Conservation (phyloP, 2,797 vertebrate species). For the Dallia pectoralis region DNA sequence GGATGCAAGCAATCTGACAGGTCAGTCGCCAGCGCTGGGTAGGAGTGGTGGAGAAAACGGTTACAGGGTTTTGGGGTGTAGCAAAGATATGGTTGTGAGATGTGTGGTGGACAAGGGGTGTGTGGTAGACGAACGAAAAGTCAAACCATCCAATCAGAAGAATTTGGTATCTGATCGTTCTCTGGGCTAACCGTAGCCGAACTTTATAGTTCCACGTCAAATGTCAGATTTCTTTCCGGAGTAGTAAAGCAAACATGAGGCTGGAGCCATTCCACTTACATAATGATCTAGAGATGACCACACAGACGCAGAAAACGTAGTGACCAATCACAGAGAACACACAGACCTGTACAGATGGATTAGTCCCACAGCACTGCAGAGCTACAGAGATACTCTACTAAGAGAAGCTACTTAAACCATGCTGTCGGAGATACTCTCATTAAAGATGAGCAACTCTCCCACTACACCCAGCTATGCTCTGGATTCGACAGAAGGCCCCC, state of each 20-base stretch:
- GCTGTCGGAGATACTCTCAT: conserved; percentile 35
- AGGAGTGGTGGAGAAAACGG: conserved; percentile 3
- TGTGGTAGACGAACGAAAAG: background rate
- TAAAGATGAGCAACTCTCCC: conserved; percentile 48
- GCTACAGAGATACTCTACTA: conserved; percentile 50
- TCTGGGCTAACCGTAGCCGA: too few species aligned
- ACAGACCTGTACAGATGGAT: conserved; percentile 54
- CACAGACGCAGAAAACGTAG: background rate
- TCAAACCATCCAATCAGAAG: conserved; percentile 16
- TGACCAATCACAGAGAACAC: conserved; percentile 14
- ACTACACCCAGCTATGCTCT: too few species aligned
- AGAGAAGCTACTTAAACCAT: conserved; percentile 59
- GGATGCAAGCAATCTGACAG: background rate
- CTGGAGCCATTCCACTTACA: conserved; percentile 6
- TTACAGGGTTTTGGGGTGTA: too few species aligned
- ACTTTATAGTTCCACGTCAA: background rate
- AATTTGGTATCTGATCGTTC: too few species aligned
- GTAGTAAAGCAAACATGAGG: background rate
- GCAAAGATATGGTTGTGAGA: background rate
- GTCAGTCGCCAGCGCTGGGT: background rate
- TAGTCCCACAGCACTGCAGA: conserved; percentile 51
- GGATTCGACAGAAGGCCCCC: too few species aligned
- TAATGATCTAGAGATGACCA: conserved; percentile 33
- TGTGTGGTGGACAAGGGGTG: too few species aligned
- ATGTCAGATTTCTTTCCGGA: background rate